Percentiles rank a stretch among this genome's conserved stretches.
These are phyloP conservation scores for Bovichtus variegatus DNA, from an alignment of 2,797 vertebrate genomes.

Conservation along the genomic window DNA sequence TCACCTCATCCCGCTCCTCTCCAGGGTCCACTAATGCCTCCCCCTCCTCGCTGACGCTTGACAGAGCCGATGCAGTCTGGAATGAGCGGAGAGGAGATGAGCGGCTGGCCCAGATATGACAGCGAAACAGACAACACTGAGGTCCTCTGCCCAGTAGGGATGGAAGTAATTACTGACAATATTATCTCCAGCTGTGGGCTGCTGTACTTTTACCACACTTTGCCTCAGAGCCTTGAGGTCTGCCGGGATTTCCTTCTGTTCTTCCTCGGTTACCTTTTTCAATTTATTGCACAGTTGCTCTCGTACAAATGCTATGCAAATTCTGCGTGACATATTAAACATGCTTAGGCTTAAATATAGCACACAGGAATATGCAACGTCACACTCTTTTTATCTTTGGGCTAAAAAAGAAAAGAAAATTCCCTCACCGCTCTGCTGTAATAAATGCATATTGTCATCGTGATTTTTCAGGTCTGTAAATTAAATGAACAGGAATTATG, in stretches of 20 bases:
- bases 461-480: constrained; percentile 52
- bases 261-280: constrained; percentile 55
- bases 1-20: constrained; percentile 77
- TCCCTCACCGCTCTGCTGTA: constrained; percentile 14
- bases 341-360: constrained; percentile 45
- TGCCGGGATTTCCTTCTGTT: constrained; percentile 60
- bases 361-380: constrained; percentile 37
- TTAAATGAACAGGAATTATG: constrained; percentile 54
- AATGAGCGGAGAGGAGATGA: constrained; percentile 63
- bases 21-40: constrained; percentile 71
- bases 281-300: constrained; percentile 62
- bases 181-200: constrained; percentile 80
- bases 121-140: constrained; percentile 72
- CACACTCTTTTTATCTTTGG: constrained; percentile 45
- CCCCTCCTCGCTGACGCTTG: constrained; percentile 63
- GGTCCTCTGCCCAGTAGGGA: constrained; percentile 77
- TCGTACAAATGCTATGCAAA: constrained; percentile 51
- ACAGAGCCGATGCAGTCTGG: constrained; percentile 68
- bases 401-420: constrained; percentile 16
- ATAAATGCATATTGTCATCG: constrained; percentile 43
- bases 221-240: constrained; percentile 57
- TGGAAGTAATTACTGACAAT: constrained; percentile 81
- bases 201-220: constrained; percentile 53
- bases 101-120: constrained; percentile 78
- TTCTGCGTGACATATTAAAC: constrained; percentile 38